Conservation (phyloP, 2,888 invertebrate genomes). For the Pteria penguin region DNA sequence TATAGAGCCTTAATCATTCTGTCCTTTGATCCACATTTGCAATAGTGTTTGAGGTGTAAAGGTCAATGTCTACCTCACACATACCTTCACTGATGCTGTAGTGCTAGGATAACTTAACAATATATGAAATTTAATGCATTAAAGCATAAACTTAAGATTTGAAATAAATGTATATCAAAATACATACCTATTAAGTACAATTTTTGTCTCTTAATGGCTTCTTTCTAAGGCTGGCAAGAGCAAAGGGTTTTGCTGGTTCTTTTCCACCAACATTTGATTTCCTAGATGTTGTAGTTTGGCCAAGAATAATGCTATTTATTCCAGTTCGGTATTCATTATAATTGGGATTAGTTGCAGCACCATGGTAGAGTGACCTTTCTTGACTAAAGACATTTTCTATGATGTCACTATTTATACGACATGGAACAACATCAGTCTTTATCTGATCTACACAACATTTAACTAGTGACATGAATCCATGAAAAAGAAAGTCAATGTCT, state of each 20-base stretch:
- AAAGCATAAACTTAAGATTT: too few relatives aligned
- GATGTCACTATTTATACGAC: constrained; percentile 27
- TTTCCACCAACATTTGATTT: constrained; percentile 28
- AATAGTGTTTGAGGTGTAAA: too few relatives aligned
- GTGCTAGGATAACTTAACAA: too few relatives aligned
- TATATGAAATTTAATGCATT: too few relatives aligned
- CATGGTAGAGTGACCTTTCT: constrained; percentile 22
- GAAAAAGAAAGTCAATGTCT: constrained; percentile 16
- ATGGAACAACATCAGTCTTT: constrained; percentile 14
- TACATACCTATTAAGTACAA: too few relatives aligned
- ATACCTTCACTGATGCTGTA: too few relatives aligned
- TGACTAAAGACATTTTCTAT: constrained; percentile 37
- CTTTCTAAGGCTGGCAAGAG: neutral
- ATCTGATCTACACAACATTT: constrained; percentile 3
- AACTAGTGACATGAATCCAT: constrained; percentile 18
- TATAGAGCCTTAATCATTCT: too few relatives aligned
- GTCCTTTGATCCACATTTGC: too few relatives aligned
- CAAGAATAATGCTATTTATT: constrained; percentile 30
- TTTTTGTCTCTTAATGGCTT: too few relatives aligned
- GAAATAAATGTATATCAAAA: too few relatives aligned
- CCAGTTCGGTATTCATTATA: constrained; percentile 23
- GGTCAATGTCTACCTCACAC: too few relatives aligned
- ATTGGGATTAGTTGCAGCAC: constrained; percentile 29
- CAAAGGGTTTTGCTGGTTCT: neutral
- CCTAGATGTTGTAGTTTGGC: constrained; percentile 27